Conservation (phyloP, 2,888 invertebrate species). For the Diloba caeruleocephala region DNA sequence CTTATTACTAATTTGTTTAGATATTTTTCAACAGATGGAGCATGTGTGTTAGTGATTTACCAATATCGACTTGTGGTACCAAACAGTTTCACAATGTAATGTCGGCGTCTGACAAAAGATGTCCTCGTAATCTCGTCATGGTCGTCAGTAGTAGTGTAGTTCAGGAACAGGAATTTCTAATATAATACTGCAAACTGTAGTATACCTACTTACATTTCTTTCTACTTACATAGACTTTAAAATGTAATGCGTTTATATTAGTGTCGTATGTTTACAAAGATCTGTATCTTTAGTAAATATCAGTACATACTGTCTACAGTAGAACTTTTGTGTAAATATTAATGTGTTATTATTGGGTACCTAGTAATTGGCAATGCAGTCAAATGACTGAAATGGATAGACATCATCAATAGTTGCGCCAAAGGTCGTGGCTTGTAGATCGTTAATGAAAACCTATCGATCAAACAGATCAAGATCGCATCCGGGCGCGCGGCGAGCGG, state of each 20-base stretch:
- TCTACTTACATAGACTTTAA: no score
- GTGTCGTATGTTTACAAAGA: slow-evolving; percentile 2
- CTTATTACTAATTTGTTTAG: slow-evolving; percentile 18
- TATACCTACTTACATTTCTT: no score
- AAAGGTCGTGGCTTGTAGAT: slow-evolving; percentile 67
- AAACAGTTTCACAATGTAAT: slow-evolving; percentile 6
- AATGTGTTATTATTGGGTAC: not conserved
- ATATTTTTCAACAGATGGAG: slow-evolving; percentile 39
- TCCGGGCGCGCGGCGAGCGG: slow-evolving; percentile 73
- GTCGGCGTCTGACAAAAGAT: slow-evolving; percentile 33
- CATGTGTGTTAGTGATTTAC: not conserved
- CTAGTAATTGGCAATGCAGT: slow-evolving; percentile 31
- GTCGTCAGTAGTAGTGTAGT: no score
- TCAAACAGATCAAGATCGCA: slow-evolving; percentile 79
- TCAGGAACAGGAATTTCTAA: slow-evolving; percentile 2
- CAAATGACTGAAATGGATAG: slow-evolving; percentile 47
- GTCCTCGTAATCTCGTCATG: slow-evolving; percentile 24
- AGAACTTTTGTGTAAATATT: no score
- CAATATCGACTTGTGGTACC: not conserved
- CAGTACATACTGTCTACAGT: no score
- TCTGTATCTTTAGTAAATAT: no score
- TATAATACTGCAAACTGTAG: not conserved
- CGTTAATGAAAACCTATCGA: slow-evolving; percentile 75
- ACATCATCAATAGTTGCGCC: slow-evolving; percentile 57
- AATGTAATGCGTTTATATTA: not conserved